These are phyloP conservation scores for Gasterosteus nipponicus DNA, from an alignment of 2,113 vertebrate genomes.

Conservation along the genomic window DNA sequence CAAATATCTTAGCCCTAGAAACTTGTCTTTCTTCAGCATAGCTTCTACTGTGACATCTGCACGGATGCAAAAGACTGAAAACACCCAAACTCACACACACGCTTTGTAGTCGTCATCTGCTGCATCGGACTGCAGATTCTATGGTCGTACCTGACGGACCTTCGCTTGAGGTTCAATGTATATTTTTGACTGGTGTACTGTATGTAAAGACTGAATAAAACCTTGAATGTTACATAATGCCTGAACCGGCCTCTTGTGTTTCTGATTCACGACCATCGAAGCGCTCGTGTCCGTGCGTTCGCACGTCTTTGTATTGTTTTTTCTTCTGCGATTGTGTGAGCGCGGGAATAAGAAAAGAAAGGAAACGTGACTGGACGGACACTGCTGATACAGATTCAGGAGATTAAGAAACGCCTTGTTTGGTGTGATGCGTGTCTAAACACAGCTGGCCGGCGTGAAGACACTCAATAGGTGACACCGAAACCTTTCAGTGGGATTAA, in stretches of 20 bases:
- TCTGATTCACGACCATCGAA: slow-evolving; percentile 56
- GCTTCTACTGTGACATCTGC: slow-evolving; percentile 52
- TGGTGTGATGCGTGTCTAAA: slow-evolving; percentile 33
- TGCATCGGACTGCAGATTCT: slow-evolving; percentile 48
- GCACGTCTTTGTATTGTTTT: too few species aligned
- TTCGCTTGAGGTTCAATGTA: slow-evolving; percentile 75
- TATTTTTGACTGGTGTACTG: slow-evolving; percentile 83
- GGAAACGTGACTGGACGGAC: slow-evolving; percentile 40
- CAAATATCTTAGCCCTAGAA: slow-evolving; percentile 31
- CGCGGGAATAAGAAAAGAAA: too few species aligned
- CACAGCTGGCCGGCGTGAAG: slow-evolving; percentile 47
- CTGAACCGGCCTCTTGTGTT: slow-evolving; percentile 44
- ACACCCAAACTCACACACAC: slow-evolving; percentile 39
- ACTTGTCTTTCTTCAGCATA: slow-evolving; percentile 37
- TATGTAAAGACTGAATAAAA: slow-evolving; percentile 84
- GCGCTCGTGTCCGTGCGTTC: too few species aligned
- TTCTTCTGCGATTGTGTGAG: too few species aligned
- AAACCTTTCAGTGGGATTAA: slow-evolving; percentile 71
- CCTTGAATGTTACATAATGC: slow-evolving; percentile 81
- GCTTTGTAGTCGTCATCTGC: slow-evolving; percentile 55
- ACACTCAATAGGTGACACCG: slow-evolving; percentile 63
- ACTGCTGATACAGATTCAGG: slow-evolving; percentile 21
- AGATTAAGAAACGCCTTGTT: slow-evolving; percentile 12
- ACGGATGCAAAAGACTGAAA: slow-evolving; percentile 59
- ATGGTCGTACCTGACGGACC: slow-evolving; percentile 59